These are phyloP conservation scores for Thaumetopoea pityocampa DNA, from an alignment of 1,140 invertebrate genomes.

Conservation along the genomic window DNA sequence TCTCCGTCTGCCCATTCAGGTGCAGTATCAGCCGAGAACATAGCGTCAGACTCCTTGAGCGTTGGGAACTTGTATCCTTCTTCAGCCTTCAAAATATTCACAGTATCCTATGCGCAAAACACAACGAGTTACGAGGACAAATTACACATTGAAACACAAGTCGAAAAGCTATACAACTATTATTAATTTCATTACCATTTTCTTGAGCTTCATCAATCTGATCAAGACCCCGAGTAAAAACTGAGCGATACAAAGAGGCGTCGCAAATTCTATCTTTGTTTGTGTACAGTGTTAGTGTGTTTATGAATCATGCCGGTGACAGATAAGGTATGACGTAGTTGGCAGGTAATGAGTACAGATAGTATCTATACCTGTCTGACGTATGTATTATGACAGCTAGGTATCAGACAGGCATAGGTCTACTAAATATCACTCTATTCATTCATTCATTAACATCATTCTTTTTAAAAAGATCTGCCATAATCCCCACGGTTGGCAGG, in stretches of 20 bases:
- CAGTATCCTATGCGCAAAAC: conserved; percentile 85
- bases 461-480: too few relatives aligned
- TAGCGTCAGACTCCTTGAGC: conserved; percentile 97
- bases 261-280: conserved; percentile 5
- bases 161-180: too few relatives aligned
- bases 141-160: background rate
- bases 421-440: too few relatives aligned
- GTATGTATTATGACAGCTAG: background rate
- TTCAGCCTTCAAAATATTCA: conserved; percentile 96
- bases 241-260: conserved; percentile 8
- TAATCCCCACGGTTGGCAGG: too few relatives aligned
- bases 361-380: conserved; percentile 2
- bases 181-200: too few relatives aligned
- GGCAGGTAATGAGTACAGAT: too few relatives aligned
- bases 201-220: too few relatives aligned
- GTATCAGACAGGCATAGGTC: background rate
- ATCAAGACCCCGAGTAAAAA: background rate
- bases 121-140: background rate
- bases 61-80: conserved; percentile 94
- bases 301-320: conserved; percentile 27
- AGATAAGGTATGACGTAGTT: conserved; percentile 26
- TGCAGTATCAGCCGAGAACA: conserved; percentile 97
- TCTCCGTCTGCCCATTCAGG: conserved; percentile 98
- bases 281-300: conserved; percentile 14
- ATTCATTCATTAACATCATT: too few relatives aligned